phyloP scores from a whole-genome alignment of 2,113 vertebrate species.

The Dasyurus viverrinus region DNA sequence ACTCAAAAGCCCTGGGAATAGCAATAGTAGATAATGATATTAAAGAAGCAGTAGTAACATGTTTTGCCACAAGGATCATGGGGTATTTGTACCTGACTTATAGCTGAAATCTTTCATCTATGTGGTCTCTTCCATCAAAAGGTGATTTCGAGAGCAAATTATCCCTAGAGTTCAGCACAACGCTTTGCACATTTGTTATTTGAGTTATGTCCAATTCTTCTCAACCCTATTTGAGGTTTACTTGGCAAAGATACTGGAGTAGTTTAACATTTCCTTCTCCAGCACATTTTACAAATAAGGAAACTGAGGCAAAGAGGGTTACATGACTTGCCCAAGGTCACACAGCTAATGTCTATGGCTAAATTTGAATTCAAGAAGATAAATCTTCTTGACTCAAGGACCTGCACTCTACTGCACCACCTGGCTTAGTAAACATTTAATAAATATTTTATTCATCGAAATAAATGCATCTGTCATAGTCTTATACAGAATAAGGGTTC shows the following conservation, averaged over 20 bases:
- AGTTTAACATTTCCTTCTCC: too few relatives aligned
- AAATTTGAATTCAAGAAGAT: not conserved
- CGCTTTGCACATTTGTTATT: too few relatives aligned
- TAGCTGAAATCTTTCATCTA: not conserved
- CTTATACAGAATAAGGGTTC: not conserved
- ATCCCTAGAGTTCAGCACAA: too few relatives aligned
- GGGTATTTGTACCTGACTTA: not conserved
- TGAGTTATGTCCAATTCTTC: too few relatives aligned
- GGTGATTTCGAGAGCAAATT: not conserved
- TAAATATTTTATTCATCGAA: not conserved
- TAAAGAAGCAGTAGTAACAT: not conserved
- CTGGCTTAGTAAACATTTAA: not conserved
- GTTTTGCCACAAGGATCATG: not conserved
- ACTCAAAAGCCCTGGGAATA: not conserved
- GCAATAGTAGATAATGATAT: not conserved
- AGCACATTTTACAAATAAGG: too few relatives aligned
- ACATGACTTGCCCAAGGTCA: not conserved
- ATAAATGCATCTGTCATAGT: not conserved
- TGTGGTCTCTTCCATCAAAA: not conserved
- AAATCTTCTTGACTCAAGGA: not conserved
- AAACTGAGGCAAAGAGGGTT: too few relatives aligned
- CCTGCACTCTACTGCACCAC: not conserved
- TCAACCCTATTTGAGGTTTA: too few relatives aligned
- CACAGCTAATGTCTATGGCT: not conserved
- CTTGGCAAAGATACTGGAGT: too few relatives aligned